Evolutionary conservation across 2,888 invertebrate genomes (phyloP), one percentile per base, ranked within the genome.

Genomic region (Microdon myrmicae): DNA sequence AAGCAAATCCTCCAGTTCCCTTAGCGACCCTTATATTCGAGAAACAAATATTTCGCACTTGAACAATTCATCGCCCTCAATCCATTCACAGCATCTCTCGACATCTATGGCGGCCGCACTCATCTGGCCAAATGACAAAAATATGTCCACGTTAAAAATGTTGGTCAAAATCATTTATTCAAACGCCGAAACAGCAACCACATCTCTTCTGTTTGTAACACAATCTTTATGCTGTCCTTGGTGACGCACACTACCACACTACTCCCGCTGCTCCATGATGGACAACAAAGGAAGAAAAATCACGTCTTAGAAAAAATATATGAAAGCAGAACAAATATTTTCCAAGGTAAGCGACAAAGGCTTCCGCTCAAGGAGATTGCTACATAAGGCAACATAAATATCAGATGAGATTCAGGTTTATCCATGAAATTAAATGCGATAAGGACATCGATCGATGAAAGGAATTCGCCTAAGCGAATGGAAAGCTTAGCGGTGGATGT

Each of bases 21-120:
- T 47, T 64, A 58, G 53, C 51, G 58, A 53, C 43, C 39, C 61
- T 44, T n/a, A n/a, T n/a, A 45, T 32, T 45, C 61, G 56, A 41
- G 56, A 64, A 56, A 45, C 61, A 64, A 64, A 45, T 56, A 51
- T 51, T 58, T 64, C 41, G 58, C 43, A 58, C 64, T 64, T 58
- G 64, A 37, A 64, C 51, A 58, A 64, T 58, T 64, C 58, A 64
- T 58, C 64, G 64, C 51, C 37, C n/a, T n/a, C n/a, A n/a, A n/a
- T 43, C 38, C 44, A 28, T 14, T 44, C 32, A 47, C n/a, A 55
- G 48, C 26, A 41, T 23, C 22, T 3, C 28, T 13, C n/a, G 28
- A n/a, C 4, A 17, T 12, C n/a, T 20, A 25, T 51, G 26, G 43
- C 31, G 17, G 10, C n/a, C 25, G 22, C 13, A 22, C 38, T 34